Base-by-base conservation (phyloP, 2,888 invertebrate genomes). In the Ferdinandea cuprea region DNA sequence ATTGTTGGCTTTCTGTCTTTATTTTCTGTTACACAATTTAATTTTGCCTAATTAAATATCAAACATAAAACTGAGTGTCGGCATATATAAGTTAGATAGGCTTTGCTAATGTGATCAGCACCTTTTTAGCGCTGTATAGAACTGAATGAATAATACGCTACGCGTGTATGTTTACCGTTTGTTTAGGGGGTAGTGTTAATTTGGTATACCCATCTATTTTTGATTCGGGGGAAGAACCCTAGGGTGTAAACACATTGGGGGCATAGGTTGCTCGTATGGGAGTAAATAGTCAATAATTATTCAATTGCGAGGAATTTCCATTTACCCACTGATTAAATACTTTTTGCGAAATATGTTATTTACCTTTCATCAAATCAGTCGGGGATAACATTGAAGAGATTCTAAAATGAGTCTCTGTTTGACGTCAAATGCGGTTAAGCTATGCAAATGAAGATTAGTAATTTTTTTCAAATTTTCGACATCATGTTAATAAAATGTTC, bases 21-120 rank as follows among this genome's bases (percentile, higher is more conserved):
- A 17, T 19, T 46, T 42, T 9, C 7, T 17, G 52, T 65, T 74
- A 65, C 56, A 74, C 73, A 74, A 72, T 52, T 44, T 46, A 46
- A 56, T 48, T 69, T 44, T 40, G 46, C 54, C 61, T 69, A 61
- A 69, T 61, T 77, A 68, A 69, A 77, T 35, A 56, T 54, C 46
- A 68, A 68, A 76, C 52, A 68, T 42, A 48, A 32, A 42, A 72
- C 32, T 32, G 15, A 63, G 56, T 19, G 63, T 63, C 68, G 68
- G 61, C 73, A 73, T n/a, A n/a, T n/a, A n/a, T 58, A 50, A 69
- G 46, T 74, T 74, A 46, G 63, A 40, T 58, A 50, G 50, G 56
- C 42, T 59, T 72, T 74, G 80, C 52, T 74, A 74, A 59, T 74
- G 21, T 35, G 56, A 52, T 80, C 66, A 73, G 17, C 11, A 19